Conservation (phyloP, 2,113 vertebrate genomes). For the Malurus alboscapulatus region DNA sequence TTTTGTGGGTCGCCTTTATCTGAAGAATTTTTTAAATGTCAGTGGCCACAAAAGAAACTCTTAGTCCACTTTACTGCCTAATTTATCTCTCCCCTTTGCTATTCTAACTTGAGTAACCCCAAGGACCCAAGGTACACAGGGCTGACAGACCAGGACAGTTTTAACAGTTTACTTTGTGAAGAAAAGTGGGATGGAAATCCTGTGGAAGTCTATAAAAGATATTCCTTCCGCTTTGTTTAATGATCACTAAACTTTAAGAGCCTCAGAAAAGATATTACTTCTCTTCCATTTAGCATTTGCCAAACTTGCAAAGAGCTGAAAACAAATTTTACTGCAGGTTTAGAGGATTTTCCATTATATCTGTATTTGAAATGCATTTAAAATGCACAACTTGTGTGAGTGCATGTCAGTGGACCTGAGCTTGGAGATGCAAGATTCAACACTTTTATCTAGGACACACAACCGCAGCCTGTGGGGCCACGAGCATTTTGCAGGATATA, state of each 20-base stretch:
- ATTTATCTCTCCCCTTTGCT: constrained; percentile 32
- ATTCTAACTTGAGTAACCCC: constrained; percentile 12
- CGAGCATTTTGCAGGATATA: not conserved
- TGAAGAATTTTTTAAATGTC: constrained; percentile 60
- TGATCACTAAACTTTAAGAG: not conserved
- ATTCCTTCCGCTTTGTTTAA: not conserved
- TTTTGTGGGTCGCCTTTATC: constrained; percentile 54
- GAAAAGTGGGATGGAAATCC: constrained; percentile 19
- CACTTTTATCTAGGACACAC: not conserved
- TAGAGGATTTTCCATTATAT: not conserved
- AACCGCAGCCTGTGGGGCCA: fast-evolving
- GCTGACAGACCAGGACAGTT: constrained; percentile 12
- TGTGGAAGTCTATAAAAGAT: constrained; percentile 7
- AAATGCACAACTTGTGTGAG: not conserved
- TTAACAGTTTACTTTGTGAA: constrained; percentile 27
- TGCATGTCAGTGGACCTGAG: not conserved
- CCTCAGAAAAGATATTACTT: not conserved
- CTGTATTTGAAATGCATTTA: not conserved
- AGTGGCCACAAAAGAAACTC: constrained; percentile 50
- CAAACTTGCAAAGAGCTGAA: not conserved
- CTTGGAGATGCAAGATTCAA: not conserved
- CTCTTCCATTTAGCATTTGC: not conserved
- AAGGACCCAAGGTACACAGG: constrained; percentile 9
- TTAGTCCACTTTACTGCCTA: constrained; percentile 48
- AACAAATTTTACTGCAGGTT: not conserved